A percentile compares a stretch with the other conserved stretches of the same genome.
Evolutionary conservation across 2,888 invertebrate species (phyloP).

Genomic region (Serripes groenlandicus): DNA sequence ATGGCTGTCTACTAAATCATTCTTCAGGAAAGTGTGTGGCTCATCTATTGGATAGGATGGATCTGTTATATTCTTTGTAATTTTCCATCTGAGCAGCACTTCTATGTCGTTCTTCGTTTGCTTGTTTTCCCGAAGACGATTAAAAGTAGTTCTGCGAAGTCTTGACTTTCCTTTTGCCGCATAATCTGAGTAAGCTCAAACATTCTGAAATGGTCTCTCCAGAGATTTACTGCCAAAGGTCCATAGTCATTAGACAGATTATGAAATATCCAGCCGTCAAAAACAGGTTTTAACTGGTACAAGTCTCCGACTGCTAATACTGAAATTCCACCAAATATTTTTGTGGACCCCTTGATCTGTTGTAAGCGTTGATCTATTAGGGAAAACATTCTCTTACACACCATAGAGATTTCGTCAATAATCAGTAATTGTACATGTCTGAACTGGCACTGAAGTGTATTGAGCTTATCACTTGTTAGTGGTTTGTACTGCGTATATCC

Average conservation of each 20-base stretch:
- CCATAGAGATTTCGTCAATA: conserved; percentile 71
- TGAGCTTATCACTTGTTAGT: conserved; percentile 14
- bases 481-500: conserved; percentile 34
- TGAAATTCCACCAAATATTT: conserved; percentile 52
- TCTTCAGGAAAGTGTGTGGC: conserved; percentile 42
- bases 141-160: conserved; percentile 54
- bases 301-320: conserved; percentile 59
- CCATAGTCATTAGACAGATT: conserved; percentile 17
- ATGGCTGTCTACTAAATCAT: conserved; percentile 23
- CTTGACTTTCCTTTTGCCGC: conserved; percentile 40
- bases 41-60: conserved; percentile 27
- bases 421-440: conserved; percentile 35
- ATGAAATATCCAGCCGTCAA: conserved; percentile 52
- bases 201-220: conserved; percentile 43
- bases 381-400: conserved; percentile 51
- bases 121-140: conserved; percentile 29
- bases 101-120: no score
- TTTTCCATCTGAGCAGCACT: no score
- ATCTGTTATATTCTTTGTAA: background rate
- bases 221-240: conserved; percentile 50
- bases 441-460: conserved; percentile 31
- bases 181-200: conserved; percentile 59
- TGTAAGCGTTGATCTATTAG: conserved; percentile 50
- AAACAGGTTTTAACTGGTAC: conserved; percentile 60
- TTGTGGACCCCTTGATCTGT: conserved; percentile 33